Evolutionary conservation across 1,140 invertebrate genomes (phyloP).

Genomic region (Cotesia glomerata): DNA sequence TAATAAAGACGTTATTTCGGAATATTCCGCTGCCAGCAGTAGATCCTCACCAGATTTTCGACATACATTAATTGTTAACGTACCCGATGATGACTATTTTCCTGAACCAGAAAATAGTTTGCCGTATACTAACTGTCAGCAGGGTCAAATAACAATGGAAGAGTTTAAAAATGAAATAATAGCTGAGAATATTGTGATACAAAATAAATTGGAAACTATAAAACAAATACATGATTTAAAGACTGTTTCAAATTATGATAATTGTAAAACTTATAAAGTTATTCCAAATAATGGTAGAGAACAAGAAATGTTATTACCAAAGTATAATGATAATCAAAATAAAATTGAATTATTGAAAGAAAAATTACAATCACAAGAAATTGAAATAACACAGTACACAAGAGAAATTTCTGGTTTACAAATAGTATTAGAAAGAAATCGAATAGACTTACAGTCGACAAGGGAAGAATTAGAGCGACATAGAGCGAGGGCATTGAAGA

Average conservation of each 20-base stretch:
- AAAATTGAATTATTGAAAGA: slow-evolving; percentile 51
- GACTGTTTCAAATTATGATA: slow-evolving; percentile 24
- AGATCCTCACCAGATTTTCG: slow-evolving; percentile 40
- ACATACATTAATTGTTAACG: slow-evolving; percentile 29
- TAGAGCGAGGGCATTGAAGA: slow-evolving; percentile 74
- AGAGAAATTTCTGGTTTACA: slow-evolving; percentile 58
- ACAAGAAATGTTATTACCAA: slow-evolving; percentile 46
- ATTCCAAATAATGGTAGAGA: slow-evolving; percentile 42
- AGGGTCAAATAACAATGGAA: slow-evolving; percentile 66
- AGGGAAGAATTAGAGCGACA: slow-evolving; percentile 75
- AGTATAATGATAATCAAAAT: slow-evolving; percentile 53
- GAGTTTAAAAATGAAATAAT: slow-evolving; percentile 67
- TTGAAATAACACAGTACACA: slow-evolving; percentile 47
- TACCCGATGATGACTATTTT: slow-evolving; percentile 11
- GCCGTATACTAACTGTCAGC: slow-evolving; percentile 38
- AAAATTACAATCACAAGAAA: slow-evolving; percentile 48
- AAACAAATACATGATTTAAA: slow-evolving; percentile 25
- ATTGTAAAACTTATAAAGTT: slow-evolving; percentile 30
- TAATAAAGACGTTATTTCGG: slow-evolving; percentile 46
- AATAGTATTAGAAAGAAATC: slow-evolving; percentile 64
- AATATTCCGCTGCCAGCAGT: slow-evolving; percentile 44
- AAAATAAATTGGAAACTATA: slow-evolving; percentile 6
- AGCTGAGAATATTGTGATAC: slow-evolving; percentile 34
- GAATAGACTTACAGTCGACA: slow-evolving; percentile 65
- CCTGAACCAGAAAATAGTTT: background rate